phyloP scores from a whole-genome alignment of 2,113 vertebrate genomes.

The Meleagris gallopavo region DNA sequence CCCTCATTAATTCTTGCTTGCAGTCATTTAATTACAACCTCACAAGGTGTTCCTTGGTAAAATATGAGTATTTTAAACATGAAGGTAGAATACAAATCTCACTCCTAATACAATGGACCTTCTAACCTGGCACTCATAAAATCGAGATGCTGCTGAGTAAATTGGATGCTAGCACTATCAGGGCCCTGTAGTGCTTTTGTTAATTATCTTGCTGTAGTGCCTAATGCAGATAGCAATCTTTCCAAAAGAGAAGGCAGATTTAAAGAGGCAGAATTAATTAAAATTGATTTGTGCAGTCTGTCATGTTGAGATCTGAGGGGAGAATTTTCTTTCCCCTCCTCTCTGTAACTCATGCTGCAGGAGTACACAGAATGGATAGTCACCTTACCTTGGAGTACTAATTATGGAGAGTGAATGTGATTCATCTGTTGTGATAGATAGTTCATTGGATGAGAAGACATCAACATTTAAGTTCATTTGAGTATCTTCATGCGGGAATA shows the following conservation, averaged over 20 bases:
- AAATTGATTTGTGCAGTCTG: conserved; percentile 78
- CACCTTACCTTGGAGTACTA: conserved; percentile 56
- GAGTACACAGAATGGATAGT: conserved; percentile 52
- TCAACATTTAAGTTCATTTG: conserved; percentile 60
- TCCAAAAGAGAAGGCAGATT: conserved; percentile 74
- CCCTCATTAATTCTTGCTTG: conserved; percentile 46
- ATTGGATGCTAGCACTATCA: conserved; percentile 53
- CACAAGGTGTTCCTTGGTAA: not conserved
- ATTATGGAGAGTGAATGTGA: conserved; percentile 54
- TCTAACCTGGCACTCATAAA: conserved; percentile 31
- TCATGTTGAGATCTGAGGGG: conserved; percentile 59
- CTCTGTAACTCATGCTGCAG: conserved; percentile 22
- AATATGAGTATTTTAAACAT: conserved; percentile 22
- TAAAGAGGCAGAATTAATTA: conserved; percentile 83
- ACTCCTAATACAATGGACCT: not conserved
- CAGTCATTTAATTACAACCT: conserved; percentile 34
- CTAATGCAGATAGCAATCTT: conserved; percentile 73
- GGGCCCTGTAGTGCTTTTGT: conserved; percentile 63
- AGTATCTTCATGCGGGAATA: conserved; percentile 10
- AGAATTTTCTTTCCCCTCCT: conserved; percentile 31
- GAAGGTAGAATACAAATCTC: not conserved
- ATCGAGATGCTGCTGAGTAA: conserved; percentile 20
- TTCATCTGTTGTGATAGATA: conserved; percentile 38
- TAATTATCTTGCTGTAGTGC: conserved; percentile 75
- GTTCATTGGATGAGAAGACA: conserved; percentile 29